Percentiles rank a stretch among this genome's conserved stretches.
Evolutionary conservation across 2,888 invertebrate species (phyloP).

Genomic region (Parascotia fuliginaria): DNA sequence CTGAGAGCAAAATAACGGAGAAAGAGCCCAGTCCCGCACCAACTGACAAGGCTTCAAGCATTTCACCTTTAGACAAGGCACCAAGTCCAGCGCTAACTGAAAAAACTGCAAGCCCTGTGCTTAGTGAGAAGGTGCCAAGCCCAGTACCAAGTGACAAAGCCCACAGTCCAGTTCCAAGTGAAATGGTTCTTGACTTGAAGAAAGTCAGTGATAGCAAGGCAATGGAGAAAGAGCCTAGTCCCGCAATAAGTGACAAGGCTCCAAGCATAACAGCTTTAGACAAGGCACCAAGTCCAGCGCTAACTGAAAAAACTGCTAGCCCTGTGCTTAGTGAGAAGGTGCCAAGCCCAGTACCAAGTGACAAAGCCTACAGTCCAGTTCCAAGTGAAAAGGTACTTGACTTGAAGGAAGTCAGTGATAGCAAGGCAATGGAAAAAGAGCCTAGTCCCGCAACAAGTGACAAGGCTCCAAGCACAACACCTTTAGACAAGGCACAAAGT

Average conservation of each 20-base stretch:
- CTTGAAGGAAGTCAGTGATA: neutral
- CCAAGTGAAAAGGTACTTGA: neutral
- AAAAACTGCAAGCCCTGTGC: too few relatives aligned
- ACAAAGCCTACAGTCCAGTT: neutral
- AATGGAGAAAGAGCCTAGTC: slow-evolving; percentile 7
- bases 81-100: too few relatives aligned
- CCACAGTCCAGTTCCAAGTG: neutral
- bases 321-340: slow-evolving; percentile 3
- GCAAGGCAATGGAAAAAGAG: neutral
- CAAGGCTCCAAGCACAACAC: neutral
- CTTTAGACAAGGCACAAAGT: too few relatives aligned
- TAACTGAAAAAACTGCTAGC: slow-evolving; percentile 16
- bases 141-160: too few relatives aligned
- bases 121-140: too few relatives aligned
- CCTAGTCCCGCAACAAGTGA: neutral
- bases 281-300: slow-evolving; percentile 11
- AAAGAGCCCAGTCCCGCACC: slow-evolving; percentile 12
- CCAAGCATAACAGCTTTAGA: neutral
- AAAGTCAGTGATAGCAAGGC: slow-evolving; percentile 1
- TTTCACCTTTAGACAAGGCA: too few relatives aligned
- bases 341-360: slow-evolving; percentile 7
- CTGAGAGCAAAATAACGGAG: too few relatives aligned
- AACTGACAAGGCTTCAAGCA: neutral
- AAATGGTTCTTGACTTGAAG: slow-evolving; percentile 7
- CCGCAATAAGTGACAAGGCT: slow-evolving; percentile 3